phyloP scores from a whole-genome alignment of 2,888 invertebrate genomes.

The Ctena decussata region DNA sequence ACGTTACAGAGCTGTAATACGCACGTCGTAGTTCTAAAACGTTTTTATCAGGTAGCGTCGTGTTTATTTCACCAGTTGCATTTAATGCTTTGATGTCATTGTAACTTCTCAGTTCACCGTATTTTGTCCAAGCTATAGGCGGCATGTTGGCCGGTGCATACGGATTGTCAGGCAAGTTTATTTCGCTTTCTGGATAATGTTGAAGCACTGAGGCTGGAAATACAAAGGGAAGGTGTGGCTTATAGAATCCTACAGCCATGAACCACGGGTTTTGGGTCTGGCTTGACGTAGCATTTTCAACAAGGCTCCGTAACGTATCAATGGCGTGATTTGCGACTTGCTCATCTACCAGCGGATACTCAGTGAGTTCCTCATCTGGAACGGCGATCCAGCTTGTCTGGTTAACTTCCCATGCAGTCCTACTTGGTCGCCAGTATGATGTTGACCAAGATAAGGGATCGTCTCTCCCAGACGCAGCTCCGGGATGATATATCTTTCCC shows the following conservation, averaged over 20 bases:
- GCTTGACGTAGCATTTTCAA: not conserved
- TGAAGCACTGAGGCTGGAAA: not conserved
- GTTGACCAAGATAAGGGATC: not conserved
- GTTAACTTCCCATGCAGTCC: not conserved
- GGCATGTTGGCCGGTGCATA: constrained; percentile 89
- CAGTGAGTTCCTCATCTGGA: not conserved
- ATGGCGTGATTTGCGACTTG: not conserved
- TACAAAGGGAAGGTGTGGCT: not conserved
- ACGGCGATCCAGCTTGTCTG: not conserved
- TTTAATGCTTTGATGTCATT: constrained; percentile 63
- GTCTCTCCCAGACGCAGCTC: too few species aligned
- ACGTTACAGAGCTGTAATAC: constrained; percentile 68
- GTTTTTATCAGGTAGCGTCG: constrained; percentile 68
- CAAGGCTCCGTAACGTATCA: not conserved
- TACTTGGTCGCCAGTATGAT: not conserved
- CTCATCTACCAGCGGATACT: not conserved
- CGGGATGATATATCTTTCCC: too few species aligned
- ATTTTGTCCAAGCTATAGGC: constrained; percentile 71
- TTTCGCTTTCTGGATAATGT: not conserved
- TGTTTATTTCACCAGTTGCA: constrained; percentile 65
- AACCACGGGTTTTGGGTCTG: constrained; percentile 6
- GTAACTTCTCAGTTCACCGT: constrained; percentile 63
- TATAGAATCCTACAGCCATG: not conserved
- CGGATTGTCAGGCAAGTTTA: constrained; percentile 87
- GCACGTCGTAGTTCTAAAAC: constrained; percentile 63